A percentile compares a stretch with the other conserved stretches of the same genome.
Conservation (phyloP, 2,888 invertebrate genomes). For the Drosophila histrio region DNA sequence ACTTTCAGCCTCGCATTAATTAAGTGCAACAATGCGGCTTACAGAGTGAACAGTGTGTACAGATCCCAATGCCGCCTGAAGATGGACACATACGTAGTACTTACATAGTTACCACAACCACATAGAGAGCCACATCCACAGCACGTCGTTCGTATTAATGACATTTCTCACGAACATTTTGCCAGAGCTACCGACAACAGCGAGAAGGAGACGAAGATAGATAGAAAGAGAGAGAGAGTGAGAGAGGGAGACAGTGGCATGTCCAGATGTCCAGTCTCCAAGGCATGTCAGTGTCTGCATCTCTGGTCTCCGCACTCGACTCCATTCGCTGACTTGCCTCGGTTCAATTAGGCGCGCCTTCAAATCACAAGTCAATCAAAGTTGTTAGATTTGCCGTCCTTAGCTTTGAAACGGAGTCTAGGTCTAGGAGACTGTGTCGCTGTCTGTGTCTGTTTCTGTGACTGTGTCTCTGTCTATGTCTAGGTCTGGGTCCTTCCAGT, state of each 20-base stretch:
- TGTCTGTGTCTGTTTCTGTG: constrained; percentile 17
- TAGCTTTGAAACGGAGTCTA: constrained; percentile 16
- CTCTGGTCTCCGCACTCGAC: constrained; percentile 18
- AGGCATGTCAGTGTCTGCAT: constrained; percentile 60
- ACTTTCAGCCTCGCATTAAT: constrained; percentile 69
- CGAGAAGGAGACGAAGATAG: constrained; percentile 9
- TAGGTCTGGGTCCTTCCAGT: constrained; percentile 18
- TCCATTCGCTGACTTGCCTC: constrained; percentile 51
- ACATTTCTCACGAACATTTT: constrained; percentile 78
- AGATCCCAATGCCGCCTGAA: constrained; percentile 30
- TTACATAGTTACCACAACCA: constrained; percentile 37
- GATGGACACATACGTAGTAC: constrained; percentile 34
- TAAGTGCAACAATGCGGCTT: constrained; percentile 75
- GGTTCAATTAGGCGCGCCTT: constrained; percentile 82
- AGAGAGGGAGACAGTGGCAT: constrained; percentile 37
- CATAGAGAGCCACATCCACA: constrained; percentile 53
- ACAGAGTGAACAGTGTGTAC: constrained; percentile 26
- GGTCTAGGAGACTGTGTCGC: constrained; percentile 14
- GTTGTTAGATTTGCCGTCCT: constrained; percentile 81
- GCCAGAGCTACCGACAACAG: constrained; percentile 63
- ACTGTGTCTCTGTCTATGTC: constrained; percentile 4
- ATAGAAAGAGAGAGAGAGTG: constrained; percentile 24
- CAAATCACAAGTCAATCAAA: constrained; percentile 83
- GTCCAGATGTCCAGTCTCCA: constrained; percentile 59
- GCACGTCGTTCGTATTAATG: constrained; percentile 79